phyloP scores from a whole-genome alignment of 2,113 vertebrate species.

The Etia nguti region DNA sequence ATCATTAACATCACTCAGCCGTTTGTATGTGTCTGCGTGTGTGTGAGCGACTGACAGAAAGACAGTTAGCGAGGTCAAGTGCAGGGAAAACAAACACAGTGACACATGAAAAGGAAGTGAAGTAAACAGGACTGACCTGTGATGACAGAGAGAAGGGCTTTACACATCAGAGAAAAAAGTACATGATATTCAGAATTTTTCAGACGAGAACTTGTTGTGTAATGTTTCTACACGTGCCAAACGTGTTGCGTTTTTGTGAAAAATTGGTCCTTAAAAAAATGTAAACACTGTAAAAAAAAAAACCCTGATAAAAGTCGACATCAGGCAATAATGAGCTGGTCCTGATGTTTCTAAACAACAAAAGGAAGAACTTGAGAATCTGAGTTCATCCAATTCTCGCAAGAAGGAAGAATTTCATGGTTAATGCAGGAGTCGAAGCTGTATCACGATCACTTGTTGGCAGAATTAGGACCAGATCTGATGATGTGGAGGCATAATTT shows the following conservation, averaged over 20 bases:
- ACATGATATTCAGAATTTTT: neutral
- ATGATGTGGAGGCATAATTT: neutral
- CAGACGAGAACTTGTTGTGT: neutral
- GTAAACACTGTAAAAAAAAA: neutral
- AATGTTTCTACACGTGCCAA: neutral
- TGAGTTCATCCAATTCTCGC: neutral
- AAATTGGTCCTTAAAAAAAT: neutral
- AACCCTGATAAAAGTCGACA: neutral
- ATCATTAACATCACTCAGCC: conserved; percentile 26
- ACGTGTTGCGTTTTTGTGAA: neutral
- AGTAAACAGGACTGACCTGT: neutral
- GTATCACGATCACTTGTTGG: neutral
- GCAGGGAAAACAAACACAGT: neutral
- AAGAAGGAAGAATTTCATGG: neutral
- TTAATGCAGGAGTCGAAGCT: neutral
- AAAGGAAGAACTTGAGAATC: neutral
- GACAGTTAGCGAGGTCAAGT: neutral
- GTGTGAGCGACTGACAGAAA: neutral
- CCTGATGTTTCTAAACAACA: neutral
- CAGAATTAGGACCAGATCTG: neutral
- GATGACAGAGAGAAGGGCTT: neutral
- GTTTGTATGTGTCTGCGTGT: neutral
- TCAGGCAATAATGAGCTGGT: neutral
- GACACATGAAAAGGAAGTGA: neutral
- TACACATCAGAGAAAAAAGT: neutral